phyloP scores from a whole-genome alignment of 2,113 vertebrate genomes.

The Cynopterus brachyotis region DNA sequence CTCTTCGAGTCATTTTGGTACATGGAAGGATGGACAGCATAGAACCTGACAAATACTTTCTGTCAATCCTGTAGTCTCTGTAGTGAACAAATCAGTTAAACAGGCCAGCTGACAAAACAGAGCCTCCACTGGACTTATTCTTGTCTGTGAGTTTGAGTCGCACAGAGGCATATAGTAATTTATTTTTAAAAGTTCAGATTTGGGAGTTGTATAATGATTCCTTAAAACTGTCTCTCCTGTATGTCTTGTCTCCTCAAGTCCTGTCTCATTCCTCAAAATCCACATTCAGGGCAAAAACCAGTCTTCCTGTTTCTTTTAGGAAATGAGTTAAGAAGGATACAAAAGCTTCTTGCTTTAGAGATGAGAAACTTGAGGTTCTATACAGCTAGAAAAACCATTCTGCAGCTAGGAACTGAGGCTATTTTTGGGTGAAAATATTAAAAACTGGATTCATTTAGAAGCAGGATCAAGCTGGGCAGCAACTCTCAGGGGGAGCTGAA shows the following conservation, averaged over 20 bases:
- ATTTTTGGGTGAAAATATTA: not conserved
- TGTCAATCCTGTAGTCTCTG: not conserved
- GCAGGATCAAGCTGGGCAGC: not conserved
- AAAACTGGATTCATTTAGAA: not conserved
- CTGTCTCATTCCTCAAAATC: not conserved
- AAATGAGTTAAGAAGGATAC: not conserved
- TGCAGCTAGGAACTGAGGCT: not conserved
- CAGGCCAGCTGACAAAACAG: not conserved
- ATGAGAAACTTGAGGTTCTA: not conserved
- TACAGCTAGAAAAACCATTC: not conserved
- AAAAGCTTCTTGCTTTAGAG: not conserved
- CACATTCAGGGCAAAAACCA: not conserved
- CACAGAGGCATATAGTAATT: not conserved
- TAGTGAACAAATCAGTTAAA: not conserved
- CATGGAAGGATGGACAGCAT: not conserved
- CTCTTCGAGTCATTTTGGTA: not conserved
- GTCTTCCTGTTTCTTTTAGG: not conserved
- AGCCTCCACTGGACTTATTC: not conserved
- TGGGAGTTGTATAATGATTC: not conserved
- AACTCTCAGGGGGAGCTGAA: not conserved
- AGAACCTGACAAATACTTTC: not conserved
- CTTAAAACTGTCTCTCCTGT: not conserved
- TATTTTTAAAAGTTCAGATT: not conserved
- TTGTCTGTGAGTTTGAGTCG: not conserved
- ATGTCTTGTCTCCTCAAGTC: rapidly evolving